Base-by-base conservation (phyloP, 2,113 vertebrate genomes). In the Chaenogobius annularis region DNA sequence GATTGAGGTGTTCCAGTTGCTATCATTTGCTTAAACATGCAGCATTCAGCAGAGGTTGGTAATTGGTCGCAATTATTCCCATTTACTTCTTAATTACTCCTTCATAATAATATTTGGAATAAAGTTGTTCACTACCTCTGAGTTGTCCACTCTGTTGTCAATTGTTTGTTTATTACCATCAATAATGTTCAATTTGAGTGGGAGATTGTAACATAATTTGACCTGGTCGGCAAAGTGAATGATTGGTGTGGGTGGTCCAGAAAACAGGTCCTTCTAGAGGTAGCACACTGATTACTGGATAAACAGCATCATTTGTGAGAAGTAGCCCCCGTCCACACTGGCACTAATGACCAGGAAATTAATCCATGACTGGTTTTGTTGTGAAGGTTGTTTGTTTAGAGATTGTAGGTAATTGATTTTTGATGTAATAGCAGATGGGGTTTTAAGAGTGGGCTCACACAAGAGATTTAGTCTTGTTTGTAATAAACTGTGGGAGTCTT, bases 151-250 rank as follows among this genome's bases (percentile, higher is more conserved):
- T 76, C 73, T 69, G 70, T 44, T 79, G 47, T 43, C 59, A 66
- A 54, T 73, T 69, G 62, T 68, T 70, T 73, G 72, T 74, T 70
- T 26, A 3, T 37, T 70, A 52, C 66, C 72, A 62, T 20, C 72
- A 62, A 19, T 40, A 77, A 69, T 56, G 62, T 83, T 59, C 74
- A 70, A 8, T 66, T 66, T 79, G 68, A 82, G 74, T 74, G 8
- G 67, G 61, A 80, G 74, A 81, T 14, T 84, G 85, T 75, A 80
- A 83, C 68, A 82, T 69, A 66, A 55, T 76, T 69, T 73, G 20
- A 40, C 20, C 65, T 65, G 54, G 75, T 81, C 31, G 8, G 37
- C 70, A 64, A 63, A 73, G 72, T 82, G 35, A 77, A 76, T 85
- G 66, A 84, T 81, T 73, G 64, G 72, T 81, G 75, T 59, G 72